phyloP scores from a whole-genome alignment of 2,888 invertebrate species.

The Leucophora obtusa region DNA sequence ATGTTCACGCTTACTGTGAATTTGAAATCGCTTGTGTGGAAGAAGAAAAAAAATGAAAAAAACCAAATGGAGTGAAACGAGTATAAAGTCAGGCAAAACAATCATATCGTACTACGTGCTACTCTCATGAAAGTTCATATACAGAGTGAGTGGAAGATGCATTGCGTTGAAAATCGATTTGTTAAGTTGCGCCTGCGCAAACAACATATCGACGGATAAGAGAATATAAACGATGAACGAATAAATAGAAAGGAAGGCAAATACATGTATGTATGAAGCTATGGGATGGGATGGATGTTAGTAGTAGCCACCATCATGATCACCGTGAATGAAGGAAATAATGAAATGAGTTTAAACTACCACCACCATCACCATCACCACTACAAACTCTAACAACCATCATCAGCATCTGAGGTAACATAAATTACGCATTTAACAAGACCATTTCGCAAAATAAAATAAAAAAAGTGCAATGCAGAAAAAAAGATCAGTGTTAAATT shows the following conservation, averaged over 20 bases:
- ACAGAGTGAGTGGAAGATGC: conserved; percentile 66
- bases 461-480: conserved; percentile 43
- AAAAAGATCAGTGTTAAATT: conserved; percentile 63
- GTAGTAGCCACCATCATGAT: conserved; percentile 43
- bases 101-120: background rate
- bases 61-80: conserved; percentile 1
- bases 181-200: conserved; percentile 77
- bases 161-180: conserved; percentile 78
- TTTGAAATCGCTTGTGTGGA: conserved; percentile 63
- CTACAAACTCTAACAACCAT: conserved; percentile 71
- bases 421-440: conserved; percentile 78
- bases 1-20: conserved; percentile 76
- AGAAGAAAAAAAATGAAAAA: background rate
- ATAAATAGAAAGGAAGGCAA: conserved; percentile 55
- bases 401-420: conserved; percentile 75
- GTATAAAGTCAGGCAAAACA: conserved; percentile 18
- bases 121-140: background rate
- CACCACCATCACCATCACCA: conserved; percentile 37
- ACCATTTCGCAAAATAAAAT: conserved; percentile 49
- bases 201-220: conserved; percentile 73
- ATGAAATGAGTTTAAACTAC: conserved; percentile 41
- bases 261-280: conserved; percentile 45
- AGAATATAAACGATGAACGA: conserved; percentile 58
- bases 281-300: conserved; percentile 7
- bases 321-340: conserved; percentile 37